Percentiles rank a stretch among this genome's conserved stretches.
phyloP scores from a whole-genome alignment of 2,113 vertebrate genomes.

The Rhinolophus ferrumequinum region DNA sequence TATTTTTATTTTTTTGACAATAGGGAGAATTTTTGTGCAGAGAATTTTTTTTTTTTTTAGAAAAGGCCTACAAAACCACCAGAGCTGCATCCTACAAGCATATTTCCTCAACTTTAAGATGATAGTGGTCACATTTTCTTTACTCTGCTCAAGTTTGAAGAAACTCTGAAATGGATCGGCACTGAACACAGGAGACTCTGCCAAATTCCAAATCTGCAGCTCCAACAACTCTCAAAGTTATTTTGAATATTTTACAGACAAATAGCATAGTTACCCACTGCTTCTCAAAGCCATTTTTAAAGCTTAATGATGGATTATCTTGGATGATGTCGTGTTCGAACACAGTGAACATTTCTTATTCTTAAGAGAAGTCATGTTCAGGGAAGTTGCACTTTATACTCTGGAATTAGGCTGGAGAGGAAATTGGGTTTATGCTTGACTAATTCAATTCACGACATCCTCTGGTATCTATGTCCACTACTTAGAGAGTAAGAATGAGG shows the following conservation, averaged over 20 bases:
- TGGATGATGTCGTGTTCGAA: not conserved
- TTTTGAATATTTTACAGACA: conserved; percentile 53
- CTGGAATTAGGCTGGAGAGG: not conserved
- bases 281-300: conserved; percentile 18
- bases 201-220: conserved; percentile 17
- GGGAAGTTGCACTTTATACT: not conserved
- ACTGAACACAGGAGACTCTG: not conserved
- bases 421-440: not conserved
- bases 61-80: not conserved
- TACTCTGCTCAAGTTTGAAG: not conserved
- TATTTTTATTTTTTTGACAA: not conserved
- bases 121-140: not conserved
- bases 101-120: not conserved
- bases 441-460: not conserved
- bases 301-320: not conserved
- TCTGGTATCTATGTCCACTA: not conserved
- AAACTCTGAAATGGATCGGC: not conserved
- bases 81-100: not conserved
- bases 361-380: not conserved
- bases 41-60: not conserved
- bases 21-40: not conserved
- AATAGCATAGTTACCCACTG: not conserved
- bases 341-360: not conserved
- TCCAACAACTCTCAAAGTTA: not conserved
- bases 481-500: not conserved